Percentiles rank a stretch among this genome's conserved stretches.
phyloP scores from a whole-genome alignment of 2,797 vertebrate species.

The Gadopsis marmoratus region DNA sequence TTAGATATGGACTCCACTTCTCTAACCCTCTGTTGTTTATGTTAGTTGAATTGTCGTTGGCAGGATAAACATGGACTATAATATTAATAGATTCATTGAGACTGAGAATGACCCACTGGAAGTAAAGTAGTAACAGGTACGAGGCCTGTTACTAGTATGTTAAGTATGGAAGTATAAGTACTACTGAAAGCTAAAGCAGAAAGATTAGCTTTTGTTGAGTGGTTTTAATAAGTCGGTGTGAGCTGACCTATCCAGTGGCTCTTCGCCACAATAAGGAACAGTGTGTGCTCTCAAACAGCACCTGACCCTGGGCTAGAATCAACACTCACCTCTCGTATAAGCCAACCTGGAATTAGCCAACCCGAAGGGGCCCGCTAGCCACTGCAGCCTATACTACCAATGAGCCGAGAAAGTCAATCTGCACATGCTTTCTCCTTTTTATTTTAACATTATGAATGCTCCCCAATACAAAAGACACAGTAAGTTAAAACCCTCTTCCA shows the following conservation, averaged over 20 bases:
- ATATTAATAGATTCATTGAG: too few relatives aligned
- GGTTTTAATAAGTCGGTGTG: background rate
- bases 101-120: too few relatives aligned
- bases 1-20: too few relatives aligned
- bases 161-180: too few relatives aligned
- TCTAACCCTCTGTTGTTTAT: too few relatives aligned
- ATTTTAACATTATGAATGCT: constrained; percentile 31
- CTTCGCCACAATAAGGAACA: constrained; percentile 3
- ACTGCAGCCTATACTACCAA: background rate
- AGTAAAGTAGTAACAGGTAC: too few relatives aligned
- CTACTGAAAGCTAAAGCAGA: too few relatives aligned
- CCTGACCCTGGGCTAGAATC: constrained; percentile 22
- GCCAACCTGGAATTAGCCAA: background rate
- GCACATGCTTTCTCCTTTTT: background rate
- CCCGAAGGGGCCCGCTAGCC: background rate
- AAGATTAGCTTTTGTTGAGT: too few relatives aligned
- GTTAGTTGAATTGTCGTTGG: too few relatives aligned
- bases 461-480: constrained; percentile 43
- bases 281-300: constrained; percentile 22
- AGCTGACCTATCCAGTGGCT: background rate
- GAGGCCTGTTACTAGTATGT: too few relatives aligned
- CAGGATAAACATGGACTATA: too few relatives aligned
- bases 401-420: background rate
- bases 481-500: constrained; percentile 48
- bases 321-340: constrained; percentile 37